Percentiles rank a stretch among this genome's conserved stretches.
Conservation (phyloP, 2,113 vertebrate species). For the Crotalus horridus region DNA sequence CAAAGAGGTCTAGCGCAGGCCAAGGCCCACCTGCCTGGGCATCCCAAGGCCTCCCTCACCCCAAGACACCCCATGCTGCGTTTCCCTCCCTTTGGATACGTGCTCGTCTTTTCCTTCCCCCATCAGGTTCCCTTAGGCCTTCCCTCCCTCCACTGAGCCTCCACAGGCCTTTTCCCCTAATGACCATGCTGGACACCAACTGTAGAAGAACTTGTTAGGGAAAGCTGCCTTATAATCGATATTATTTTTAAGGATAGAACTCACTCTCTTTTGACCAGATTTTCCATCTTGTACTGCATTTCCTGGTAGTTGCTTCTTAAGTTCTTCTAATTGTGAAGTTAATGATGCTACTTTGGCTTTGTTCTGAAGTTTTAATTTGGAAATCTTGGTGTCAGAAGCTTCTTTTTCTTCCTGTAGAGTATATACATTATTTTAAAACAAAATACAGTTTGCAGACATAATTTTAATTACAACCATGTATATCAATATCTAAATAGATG, state of each 20-base stretch:
- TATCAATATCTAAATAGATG: background rate
- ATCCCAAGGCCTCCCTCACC: background rate
- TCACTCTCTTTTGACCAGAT: constrained; percentile 73
- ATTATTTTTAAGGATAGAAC: background rate
- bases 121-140: background rate
- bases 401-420: constrained; percentile 78
- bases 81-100: background rate
- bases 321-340: constrained; percentile 79
- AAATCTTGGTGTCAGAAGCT: constrained; percentile 77
- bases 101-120: background rate
- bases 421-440: background rate
- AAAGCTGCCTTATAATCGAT: background rate
- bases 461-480: background rate
- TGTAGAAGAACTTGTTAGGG: background rate
- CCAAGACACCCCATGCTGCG: background rate
- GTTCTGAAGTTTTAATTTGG: constrained; percentile 85
- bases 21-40: background rate
- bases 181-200: background rate
- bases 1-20: background rate
- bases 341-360: constrained; percentile 86
- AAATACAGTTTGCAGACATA: background rate
- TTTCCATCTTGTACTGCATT: constrained; percentile 60
- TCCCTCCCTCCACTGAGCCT: background rate
- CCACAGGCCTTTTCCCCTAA: background rate
- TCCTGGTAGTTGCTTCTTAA: constrained; percentile 71